Base-by-base conservation (phyloP, 2,888 invertebrate genomes). In the Parnassius mnemosyne region DNA sequence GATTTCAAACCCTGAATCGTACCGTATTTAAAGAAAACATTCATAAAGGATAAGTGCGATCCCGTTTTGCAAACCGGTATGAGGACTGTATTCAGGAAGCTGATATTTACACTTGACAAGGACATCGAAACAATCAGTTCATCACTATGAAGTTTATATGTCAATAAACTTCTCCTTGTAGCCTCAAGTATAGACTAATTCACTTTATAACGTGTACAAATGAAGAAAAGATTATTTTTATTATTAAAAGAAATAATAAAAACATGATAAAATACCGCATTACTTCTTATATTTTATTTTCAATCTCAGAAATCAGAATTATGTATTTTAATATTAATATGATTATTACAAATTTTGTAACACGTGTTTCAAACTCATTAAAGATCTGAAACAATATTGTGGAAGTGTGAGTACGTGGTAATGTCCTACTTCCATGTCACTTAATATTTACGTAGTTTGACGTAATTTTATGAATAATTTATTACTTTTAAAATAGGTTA, bases 31-130 rank as follows among this genome's bases (percentile, higher is more conserved):
- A 87, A 87, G 77, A 81, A 81, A 82, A 74, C 76, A 70, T 73
- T 79, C 69, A 74, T 72, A 71, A 79, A 79, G 81, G 75, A 69
- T 83, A 85, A 84, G 84, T 79, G 84, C 80, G 81, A 83, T 83
- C 81, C 82, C 71, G 79, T 85, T 84, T 80, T 70, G 69, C 7
- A 78, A 87, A 87, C 87, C 86, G 84, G 87, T 87, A 85, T 84
- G 84, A 79, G 74, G 73, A 73, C 70, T 70, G 70, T 69, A 71
- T 78, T 75, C 84, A 83, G 87, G 89, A 89, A 87, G 84, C 78
- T 86, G 87, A 70, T 84, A 85, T 87, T 87, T 83, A 82, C 74
- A 72, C 77, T 72, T 68, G 71, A 70, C 87, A 78, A 89, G 88
- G 88, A 65, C 84, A 70, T 63, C 83, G 65, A 79, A 78, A 75